Evolutionary conservation across 2,113 vertebrate genomes (phyloP).

Genomic region (Balaenoptera acutorostrata): DNA sequence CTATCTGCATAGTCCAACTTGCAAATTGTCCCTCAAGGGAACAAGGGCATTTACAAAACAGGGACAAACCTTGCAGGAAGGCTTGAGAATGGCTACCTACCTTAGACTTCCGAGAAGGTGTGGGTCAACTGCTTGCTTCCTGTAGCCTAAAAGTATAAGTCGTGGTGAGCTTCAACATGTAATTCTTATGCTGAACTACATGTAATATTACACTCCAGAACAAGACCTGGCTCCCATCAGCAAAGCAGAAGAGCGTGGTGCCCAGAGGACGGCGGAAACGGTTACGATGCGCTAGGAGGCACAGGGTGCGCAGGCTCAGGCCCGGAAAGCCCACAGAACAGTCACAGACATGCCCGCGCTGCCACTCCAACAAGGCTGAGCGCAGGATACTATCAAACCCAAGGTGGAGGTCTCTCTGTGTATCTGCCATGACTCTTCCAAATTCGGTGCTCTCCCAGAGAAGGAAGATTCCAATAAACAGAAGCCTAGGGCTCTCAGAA

Average conservation of each 20-base stretch:
- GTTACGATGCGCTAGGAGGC: not conserved
- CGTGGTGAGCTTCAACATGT: not conserved
- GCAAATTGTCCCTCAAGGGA: not conserved
- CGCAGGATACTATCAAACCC: not conserved
- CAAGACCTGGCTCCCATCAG: not conserved
- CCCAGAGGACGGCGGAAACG: not conserved
- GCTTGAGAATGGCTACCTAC: not conserved
- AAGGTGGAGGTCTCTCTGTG: not conserved
- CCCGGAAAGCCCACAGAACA: rapidly evolving
- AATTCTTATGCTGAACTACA: not conserved
- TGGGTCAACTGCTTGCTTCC: not conserved
- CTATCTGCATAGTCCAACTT: not conserved
- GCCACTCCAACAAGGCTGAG: not conserved
- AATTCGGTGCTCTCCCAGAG: not conserved
- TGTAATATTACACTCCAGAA: not conserved
- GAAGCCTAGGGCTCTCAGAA: not conserved
- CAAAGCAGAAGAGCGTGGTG: not conserved
- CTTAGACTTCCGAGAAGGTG: not conserved
- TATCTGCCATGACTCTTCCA: not conserved
- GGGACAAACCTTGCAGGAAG: not conserved
- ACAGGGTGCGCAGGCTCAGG: too few species aligned
- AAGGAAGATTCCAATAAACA: not conserved
- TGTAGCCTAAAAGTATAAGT: not conserved
- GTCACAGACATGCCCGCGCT: not conserved
- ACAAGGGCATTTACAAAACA: not conserved